phyloP scores from a whole-genome alignment of 2,113 vertebrate species.

The Prolemur simus region DNA sequence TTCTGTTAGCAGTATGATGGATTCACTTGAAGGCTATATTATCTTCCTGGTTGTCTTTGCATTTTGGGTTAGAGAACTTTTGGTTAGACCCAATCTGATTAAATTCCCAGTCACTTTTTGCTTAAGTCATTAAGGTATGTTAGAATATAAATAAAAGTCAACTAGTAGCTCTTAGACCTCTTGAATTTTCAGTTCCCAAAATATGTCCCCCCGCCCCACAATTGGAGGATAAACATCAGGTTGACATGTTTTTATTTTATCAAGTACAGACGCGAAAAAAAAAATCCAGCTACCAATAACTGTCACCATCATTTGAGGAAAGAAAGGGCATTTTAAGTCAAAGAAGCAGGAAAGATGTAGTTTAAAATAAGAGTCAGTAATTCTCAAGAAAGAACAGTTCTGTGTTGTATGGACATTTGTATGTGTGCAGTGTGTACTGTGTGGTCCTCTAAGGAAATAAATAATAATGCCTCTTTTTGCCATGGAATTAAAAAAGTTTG shows the following conservation, averaged over 20 bases:
- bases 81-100: background rate
- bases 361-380: constrained; percentile 18
- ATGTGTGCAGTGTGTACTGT: background rate
- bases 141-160: constrained; percentile 8
- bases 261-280: background rate
- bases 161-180: background rate
- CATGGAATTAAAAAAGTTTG: background rate
- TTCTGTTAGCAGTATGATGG: constrained; percentile 9
- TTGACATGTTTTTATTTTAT: constrained; percentile 16
- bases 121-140: background rate
- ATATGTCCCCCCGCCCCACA: background rate
- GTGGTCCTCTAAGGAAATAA: background rate
- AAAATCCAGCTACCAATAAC: background rate
- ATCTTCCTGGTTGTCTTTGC: background rate
- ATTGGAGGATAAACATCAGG: background rate
- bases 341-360: background rate
- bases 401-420: background rate
- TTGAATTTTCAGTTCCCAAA: constrained; percentile 4
- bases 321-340: constrained; percentile 40
- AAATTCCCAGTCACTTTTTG: background rate
- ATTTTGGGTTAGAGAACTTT: constrained; percentile 16
- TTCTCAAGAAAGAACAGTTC: constrained; percentile 33
- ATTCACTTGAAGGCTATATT: background rate
- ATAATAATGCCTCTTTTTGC: background rate
- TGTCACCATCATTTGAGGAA: constrained; percentile 17